A percentile compares a stretch with the other conserved stretches of the same genome.
These are phyloP conservation scores for Operophtera brumata DNA, from an alignment of 2,888 invertebrate species.

Conservation along the genomic window DNA sequence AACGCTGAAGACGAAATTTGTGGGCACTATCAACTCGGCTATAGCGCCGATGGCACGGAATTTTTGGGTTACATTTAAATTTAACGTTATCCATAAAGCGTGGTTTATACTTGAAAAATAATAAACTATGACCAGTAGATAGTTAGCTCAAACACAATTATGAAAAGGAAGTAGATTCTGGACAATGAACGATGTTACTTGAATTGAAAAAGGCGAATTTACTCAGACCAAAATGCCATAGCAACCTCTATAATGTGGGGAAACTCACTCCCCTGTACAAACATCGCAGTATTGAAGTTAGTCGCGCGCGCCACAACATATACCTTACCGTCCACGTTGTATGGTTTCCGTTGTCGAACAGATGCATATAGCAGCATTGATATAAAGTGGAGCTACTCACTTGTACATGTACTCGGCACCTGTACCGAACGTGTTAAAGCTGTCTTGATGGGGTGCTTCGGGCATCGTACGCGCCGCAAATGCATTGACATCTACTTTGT, in stretches of 20 bases:
- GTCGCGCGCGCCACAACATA: not conserved
- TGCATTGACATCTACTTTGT: conserved; percentile 52
- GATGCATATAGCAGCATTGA: not conserved
- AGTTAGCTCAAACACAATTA: too few relatives aligned
- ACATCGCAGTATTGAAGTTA: not conserved
- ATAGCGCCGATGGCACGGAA: too few relatives aligned
- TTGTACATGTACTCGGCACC: conserved; percentile 56
- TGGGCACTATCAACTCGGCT: too few relatives aligned
- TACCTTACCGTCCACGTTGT: not conserved
- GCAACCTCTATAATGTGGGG: not conserved
- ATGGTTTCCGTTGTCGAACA: not conserved
- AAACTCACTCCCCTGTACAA: not conserved
- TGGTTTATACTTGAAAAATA: too few relatives aligned
- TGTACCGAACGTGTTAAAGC: conserved; percentile 56
- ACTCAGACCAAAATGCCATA: not conserved
- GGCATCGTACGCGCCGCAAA: conserved; percentile 53
- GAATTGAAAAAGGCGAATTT: not conserved
- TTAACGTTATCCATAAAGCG: too few relatives aligned
- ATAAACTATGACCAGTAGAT: too few relatives aligned
- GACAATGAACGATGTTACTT: too few relatives aligned
- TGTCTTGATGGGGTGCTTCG: conserved; percentile 43
- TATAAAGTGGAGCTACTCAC: conserved; percentile 36
- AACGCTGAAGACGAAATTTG: too few relatives aligned
- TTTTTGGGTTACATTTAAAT: too few relatives aligned
- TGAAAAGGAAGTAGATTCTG: too few relatives aligned